Base-by-base conservation (phyloP, 2,797 vertebrate genomes). In the Tarsius wallacei region DNA sequence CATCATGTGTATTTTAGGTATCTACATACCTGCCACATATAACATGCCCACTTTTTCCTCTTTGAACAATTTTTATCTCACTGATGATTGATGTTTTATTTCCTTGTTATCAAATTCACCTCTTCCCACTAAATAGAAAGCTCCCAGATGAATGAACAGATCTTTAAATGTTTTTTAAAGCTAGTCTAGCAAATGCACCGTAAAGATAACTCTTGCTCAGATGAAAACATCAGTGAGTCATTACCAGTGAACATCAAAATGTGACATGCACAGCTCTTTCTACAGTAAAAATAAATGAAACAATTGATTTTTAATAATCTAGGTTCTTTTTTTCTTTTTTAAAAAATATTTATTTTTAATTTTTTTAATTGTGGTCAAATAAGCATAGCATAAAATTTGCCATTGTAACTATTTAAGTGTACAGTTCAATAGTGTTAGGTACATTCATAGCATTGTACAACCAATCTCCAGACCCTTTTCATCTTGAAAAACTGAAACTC, bases 11-110 rank as follows among this genome's bases (percentile, higher is more conserved):
- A 42, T 66, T 88, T 89, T 21, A 84, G 49, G 80, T 61, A 42
- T 64, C 57, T 86, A 85, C 90, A 73, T 88, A 93, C 71, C 22
- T 86, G n/a, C 73, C 33, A 4, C 19, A 1, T 42, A 31, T 71
- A 71, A 71, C n/a, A 77, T 55, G 33, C 26, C 16, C 24, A 33
- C 33, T 77, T 90, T 47, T 70, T 36, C 24, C 22, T 17, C 61
- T 95, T 33, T 73, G 53, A 98, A 96, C 42, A 90, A 82, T 33
- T 91, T 51, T 86, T 42, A 1, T 68, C 28, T 92, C 36, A 24
- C 47, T 33, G 22, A 51, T 51, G 74, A 47, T 57, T 63, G 16
- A 51, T 84, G 6, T 59, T 7, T 26, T 93, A 70, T 66, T 77
- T 90, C 68, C 73, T 42, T 87, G 21, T 59, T 87, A 76, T 80